Base-by-base conservation (phyloP, 2,888 invertebrate species). In the Drosophila greeni region DNA sequence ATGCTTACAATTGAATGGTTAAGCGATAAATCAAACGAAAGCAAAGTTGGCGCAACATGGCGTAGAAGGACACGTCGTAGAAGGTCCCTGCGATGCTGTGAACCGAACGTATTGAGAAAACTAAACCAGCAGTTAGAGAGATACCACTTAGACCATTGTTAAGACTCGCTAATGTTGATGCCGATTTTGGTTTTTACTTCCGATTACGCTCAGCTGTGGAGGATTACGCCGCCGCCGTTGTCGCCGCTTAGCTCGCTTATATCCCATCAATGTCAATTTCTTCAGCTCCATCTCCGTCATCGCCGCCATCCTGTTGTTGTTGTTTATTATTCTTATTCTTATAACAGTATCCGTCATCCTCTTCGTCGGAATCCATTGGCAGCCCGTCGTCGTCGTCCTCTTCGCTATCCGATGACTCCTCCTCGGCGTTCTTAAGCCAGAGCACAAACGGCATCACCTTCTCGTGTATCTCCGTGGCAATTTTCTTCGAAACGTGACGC, bases 401-500 rank as follows among this genome's bases (percentile, higher is more conserved):
- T 39, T 92, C 53, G n/a, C 49, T 49, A 14, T 49, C 92, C 24
- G 93, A 94, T n/a, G 93, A 94, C 87, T 97, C 97, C 88, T 98
- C 98, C 87, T 98, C 98, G 65, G 99, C 99, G 88, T 99, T 97
- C 88, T 95, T 93, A 80, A 99, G 92, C 99, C 99, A 99, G 85
- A 94, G 96, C 69, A 99, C 92, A 90, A 99, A 97, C 61, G 97
- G 97, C 85, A 94, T 93, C 54, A 97, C 98, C 86, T 95, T 95
- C 72, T 94, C 93, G 79, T 97, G 95, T 86, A 99, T 97, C 88
- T 98, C 97, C 67, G 94, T 94, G 66, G 95, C 94, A 66, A 97
- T 90, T 88, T 99, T 98, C 87, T 95, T 95, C 61, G 94, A 91
- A 48, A 98, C 97, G 89, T 97, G 97, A 90, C 98, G 98, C 91